Percentiles rank a stretch among this genome's conserved stretches.
phyloP scores from a whole-genome alignment of 2,797 vertebrate species.

The Sebastes aleutianus region DNA sequence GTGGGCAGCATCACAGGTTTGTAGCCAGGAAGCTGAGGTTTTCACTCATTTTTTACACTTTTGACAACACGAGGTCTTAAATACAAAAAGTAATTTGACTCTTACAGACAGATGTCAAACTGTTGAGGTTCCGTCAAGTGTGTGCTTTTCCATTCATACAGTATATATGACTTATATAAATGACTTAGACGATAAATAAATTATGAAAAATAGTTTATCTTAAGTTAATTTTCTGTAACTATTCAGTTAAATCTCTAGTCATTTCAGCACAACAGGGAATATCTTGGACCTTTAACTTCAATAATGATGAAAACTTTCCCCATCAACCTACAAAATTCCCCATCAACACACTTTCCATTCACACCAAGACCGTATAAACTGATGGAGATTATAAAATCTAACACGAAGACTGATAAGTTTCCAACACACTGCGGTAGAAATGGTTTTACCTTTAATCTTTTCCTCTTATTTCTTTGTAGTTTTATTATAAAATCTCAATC shows the following conservation, averaged over 20 bases:
- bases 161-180: not conserved
- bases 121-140: not conserved
- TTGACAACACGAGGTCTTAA: rapidly evolving
- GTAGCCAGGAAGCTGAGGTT: conserved; percentile 71
- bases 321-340: not conserved
- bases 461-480: not conserved
- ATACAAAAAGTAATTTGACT: not conserved
- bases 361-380: not conserved
- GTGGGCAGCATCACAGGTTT: conserved; percentile 47
- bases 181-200: not conserved
- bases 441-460: not conserved
- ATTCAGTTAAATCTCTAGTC: not conserved
- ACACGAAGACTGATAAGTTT: not conserved
- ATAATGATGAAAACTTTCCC: not conserved
- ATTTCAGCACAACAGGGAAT: not conserved
- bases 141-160: not conserved
- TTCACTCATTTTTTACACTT: not conserved
- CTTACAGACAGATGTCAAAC: not conserved
- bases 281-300: not conserved
- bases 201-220: not conserved
- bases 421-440: not conserved
- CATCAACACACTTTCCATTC: not conserved
- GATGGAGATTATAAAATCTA: not conserved
- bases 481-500: not conserved
- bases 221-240: not conserved